phyloP scores from a whole-genome alignment of 2,888 invertebrate species.

The Andrena bucephala region DNA sequence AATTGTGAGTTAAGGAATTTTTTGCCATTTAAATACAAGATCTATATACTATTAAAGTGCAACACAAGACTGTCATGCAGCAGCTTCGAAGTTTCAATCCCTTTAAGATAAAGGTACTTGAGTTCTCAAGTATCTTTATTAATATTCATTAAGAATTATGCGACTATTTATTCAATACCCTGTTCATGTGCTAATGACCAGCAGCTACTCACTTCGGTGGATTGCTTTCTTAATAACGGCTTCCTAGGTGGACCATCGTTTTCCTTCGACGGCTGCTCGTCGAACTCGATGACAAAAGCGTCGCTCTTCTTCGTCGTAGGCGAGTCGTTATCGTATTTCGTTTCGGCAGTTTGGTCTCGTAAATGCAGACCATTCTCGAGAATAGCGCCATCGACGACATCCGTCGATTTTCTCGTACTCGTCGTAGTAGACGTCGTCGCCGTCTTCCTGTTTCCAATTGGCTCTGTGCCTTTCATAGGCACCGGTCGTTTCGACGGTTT shows the following conservation, averaged over 20 bases:
- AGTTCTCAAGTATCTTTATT: neutral
- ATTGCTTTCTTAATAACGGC: slow-evolving; percentile 62
- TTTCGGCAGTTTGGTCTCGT: slow-evolving; percentile 56
- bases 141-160: neutral
- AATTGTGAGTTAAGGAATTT: neutral
- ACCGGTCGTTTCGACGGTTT: slow-evolving; percentile 63
- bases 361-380: slow-evolving; percentile 61
- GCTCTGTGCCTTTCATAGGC: slow-evolving; percentile 51
- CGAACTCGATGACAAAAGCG: slow-evolving; percentile 67
- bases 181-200: neutral
- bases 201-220: slow-evolving; percentile 66
- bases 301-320: slow-evolving; percentile 60
- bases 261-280: slow-evolving; percentile 65
- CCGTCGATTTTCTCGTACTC: slow-evolving; percentile 52
- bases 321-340: slow-evolving; percentile 61
- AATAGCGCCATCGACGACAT: slow-evolving; percentile 63
- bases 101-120: too few species aligned
- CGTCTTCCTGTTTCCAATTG: slow-evolving; percentile 61
- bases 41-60: neutral
- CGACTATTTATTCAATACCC: neutral
- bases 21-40: neutral
- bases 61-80: neutral
- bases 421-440: slow-evolving; percentile 22
- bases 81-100: too few species aligned
- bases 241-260: slow-evolving; percentile 61